phyloP scores from a whole-genome alignment of 2,113 vertebrate genomes.

The pig (Sus scrofa) region DNA sequence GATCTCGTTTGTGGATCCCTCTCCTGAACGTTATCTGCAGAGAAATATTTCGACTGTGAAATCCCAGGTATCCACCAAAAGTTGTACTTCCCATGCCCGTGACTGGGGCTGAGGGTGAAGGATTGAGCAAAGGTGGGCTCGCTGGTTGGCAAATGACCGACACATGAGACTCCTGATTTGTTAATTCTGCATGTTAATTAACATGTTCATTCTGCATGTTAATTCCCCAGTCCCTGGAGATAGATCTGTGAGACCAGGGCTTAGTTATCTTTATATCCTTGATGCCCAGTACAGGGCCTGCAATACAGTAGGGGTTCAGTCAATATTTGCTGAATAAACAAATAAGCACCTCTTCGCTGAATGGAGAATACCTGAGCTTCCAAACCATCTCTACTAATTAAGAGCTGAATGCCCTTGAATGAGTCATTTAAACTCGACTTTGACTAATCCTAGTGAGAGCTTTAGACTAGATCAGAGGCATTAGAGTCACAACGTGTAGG shows the following conservation, averaged over 20 bases:
- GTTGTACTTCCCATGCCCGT: background rate
- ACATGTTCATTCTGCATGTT: too few relatives aligned
- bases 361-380: background rate
- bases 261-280: background rate
- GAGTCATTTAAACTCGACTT: background rate
- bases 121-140: background rate
- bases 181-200: too few relatives aligned
- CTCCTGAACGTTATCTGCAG: background rate
- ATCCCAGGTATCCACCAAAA: too few relatives aligned
- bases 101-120: background rate
- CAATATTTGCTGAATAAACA: background rate
- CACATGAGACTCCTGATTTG: background rate
- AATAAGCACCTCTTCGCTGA: background rate
- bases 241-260: rapidly evolving
- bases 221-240: too few relatives aligned
- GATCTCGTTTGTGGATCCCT: background rate
- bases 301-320: background rate
- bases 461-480: background rate
- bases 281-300: background rate
- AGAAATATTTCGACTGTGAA: background rate
- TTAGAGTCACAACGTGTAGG: background rate
- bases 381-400: background rate
- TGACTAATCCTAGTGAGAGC: background rate
- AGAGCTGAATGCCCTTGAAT: background rate
- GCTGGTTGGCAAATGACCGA: background rate